Percentiles rank a stretch among this genome's conserved stretches.
Evolutionary conservation across 2,113 vertebrate genomes (phyloP).

Genomic region (Sialia sialis): DNA sequence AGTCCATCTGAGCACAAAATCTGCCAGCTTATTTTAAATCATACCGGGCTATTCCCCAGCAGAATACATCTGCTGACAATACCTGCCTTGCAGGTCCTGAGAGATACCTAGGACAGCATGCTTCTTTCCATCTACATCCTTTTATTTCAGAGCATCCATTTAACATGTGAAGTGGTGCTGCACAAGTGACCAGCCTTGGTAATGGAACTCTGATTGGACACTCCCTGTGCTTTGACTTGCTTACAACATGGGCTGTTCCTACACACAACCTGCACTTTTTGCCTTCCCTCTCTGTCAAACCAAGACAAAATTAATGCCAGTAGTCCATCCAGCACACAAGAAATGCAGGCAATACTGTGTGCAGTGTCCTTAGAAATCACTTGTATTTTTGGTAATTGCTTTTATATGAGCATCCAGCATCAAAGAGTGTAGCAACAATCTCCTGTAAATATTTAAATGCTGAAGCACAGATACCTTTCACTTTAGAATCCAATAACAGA

Average conservation of each 20-base stretch:
- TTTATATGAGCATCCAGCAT: not conserved
- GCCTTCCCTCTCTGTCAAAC: not conserved
- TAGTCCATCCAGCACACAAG: not conserved
- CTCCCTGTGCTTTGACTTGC: not conserved
- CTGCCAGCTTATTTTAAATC: slow-evolving; percentile 14
- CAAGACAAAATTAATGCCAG: not conserved
- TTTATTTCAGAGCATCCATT: not conserved
- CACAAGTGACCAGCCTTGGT: not conserved
- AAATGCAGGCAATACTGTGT: not conserved
- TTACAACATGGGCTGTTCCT: not conserved
- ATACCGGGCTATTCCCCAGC: not conserved
- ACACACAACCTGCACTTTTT: not conserved
- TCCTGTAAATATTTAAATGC: not conserved
- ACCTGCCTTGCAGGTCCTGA: not conserved
- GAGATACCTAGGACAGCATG: not conserved
- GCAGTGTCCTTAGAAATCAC: not conserved
- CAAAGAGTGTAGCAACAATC: not conserved
- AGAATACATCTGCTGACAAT: not conserved
- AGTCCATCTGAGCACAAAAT: slow-evolving; percentile 56
- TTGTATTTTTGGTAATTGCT: not conserved
- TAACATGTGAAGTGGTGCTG: not conserved
- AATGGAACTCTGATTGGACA: not conserved
- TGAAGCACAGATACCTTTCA: not conserved
- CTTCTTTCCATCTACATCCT: not conserved
- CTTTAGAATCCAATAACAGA: not conserved